Evolutionary conservation across 1,140 invertebrate genomes (phyloP).

Genomic region (Drosophila nigrodunni): DNA sequence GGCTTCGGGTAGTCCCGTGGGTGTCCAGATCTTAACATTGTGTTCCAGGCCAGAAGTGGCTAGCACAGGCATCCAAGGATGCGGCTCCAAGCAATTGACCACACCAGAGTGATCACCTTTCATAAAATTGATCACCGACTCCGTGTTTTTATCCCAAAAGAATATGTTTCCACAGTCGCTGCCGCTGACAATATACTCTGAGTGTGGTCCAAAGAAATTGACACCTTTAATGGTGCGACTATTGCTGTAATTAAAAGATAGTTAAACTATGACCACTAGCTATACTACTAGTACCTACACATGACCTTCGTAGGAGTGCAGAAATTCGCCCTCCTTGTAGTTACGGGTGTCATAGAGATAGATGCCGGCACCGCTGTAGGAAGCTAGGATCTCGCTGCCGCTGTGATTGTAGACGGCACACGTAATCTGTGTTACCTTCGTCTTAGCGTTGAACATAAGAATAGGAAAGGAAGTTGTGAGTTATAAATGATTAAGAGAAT

Average conservation of each 20-base stretch:
- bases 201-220: constrained; percentile 96
- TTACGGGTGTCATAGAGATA: constrained; percentile 93
- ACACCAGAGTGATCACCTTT: constrained; percentile 93
- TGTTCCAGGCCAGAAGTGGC: constrained; percentile 93
- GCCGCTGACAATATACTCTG: constrained; percentile 96
- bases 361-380: constrained; percentile 97
- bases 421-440: constrained; percentile 88
- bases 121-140: constrained; percentile 95
- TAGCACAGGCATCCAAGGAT: constrained; percentile 94
- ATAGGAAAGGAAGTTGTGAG: neutral
- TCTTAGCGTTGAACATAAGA: constrained; percentile 10
- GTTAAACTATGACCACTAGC: neutral
- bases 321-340: constrained; percentile 86
- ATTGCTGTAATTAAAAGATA: constrained; percentile 85
- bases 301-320: constrained; percentile 92
- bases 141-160: constrained; percentile 96
- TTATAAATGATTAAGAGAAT: neutral
- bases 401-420: constrained; percentile 96
- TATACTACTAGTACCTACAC: constrained; percentile 57
- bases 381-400: constrained; percentile 95
- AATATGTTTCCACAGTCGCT: constrained; percentile 98
- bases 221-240: constrained; percentile 95
- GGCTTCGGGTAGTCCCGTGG: constrained; percentile 86
- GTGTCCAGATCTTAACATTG: constrained; percentile 97
- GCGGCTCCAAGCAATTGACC: constrained; percentile 96